A percentile compares a stretch with the other conserved stretches of the same genome.
These are phyloP conservation scores for Rhizomys pruinosus DNA, from an alignment of 2,113 vertebrate species.

Conservation along the genomic window DNA sequence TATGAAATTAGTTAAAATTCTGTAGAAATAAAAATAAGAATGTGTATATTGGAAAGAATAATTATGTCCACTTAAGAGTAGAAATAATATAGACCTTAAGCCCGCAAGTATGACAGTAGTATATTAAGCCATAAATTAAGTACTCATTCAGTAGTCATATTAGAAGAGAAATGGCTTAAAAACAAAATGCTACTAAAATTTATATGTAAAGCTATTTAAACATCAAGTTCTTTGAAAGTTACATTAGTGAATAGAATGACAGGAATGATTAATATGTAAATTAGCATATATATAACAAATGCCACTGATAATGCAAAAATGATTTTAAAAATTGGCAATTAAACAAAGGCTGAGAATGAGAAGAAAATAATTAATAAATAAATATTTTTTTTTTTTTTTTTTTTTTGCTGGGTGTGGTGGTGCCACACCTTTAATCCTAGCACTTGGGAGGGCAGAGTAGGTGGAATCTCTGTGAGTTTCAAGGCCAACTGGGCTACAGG, in stretches of 20 bases:
- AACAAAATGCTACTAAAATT: neutral
- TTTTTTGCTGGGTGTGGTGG: too few relatives aligned
- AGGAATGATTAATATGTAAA: neutral
- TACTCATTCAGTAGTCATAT: too few relatives aligned
- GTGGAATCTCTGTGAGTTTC: too few relatives aligned
- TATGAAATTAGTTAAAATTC: neutral
- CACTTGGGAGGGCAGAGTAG: too few relatives aligned
- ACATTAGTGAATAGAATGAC: neutral
- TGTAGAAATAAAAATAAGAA: neutral
- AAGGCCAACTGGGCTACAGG: too few relatives aligned
- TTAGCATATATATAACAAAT: neutral
- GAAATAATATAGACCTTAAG: slow-evolving; percentile 7
- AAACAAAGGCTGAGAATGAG: neutral
- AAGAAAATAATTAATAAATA: neutral
- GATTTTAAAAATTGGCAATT: neutral
- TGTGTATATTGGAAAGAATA: neutral
- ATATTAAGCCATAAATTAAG: too few relatives aligned
- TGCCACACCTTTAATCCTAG: too few relatives aligned
- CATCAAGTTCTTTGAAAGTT: neutral
- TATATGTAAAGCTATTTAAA: neutral
- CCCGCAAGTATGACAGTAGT: neutral
- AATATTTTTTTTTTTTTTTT: too few relatives aligned
- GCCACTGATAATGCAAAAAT: neutral
- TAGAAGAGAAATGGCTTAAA: slow-evolving; percentile 43
- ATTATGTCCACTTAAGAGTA: neutral